Evolutionary conservation across 2,797 vertebrate species (phyloP).

Genomic region (Carapus acus): DNA sequence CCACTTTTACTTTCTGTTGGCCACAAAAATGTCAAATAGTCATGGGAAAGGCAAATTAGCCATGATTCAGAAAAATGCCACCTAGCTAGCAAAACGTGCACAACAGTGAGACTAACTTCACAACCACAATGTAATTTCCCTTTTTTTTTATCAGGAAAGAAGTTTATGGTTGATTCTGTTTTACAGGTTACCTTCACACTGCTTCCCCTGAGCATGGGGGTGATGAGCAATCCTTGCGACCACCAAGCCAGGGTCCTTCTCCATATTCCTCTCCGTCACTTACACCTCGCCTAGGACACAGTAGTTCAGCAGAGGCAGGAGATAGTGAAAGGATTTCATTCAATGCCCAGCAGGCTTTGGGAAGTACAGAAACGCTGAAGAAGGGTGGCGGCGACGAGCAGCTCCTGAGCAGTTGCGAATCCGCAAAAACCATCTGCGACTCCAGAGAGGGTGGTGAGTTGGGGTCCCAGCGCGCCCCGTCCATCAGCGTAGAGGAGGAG

Average conservation of each 20-base stretch:
- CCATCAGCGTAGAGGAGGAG: slow-evolving; percentile 72
- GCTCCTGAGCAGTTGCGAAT: slow-evolving; percentile 90
- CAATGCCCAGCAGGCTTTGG: slow-evolving; percentile 57
- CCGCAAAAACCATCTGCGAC: slow-evolving; percentile 84
- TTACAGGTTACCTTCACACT: slow-evolving; percentile 49
- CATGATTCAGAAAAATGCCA: neutral
- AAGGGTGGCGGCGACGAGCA: slow-evolving; percentile 71
- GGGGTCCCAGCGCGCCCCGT: slow-evolving; percentile 51
- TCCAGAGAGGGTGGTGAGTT: slow-evolving; percentile 49
- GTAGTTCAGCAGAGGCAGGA: slow-evolving; percentile 44
- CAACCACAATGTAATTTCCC: too few relatives aligned
- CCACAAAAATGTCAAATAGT: neutral
- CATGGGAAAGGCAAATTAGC: neutral
- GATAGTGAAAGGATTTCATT: slow-evolving; percentile 37
- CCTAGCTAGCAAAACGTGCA: neutral
- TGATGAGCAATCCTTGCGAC: slow-evolving; percentile 67
- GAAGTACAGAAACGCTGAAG: slow-evolving; percentile 74
- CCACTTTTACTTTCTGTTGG: neutral
- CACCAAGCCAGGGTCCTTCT: slow-evolving; percentile 71
- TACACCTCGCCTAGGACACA: slow-evolving; percentile 47
- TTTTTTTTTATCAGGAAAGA: too few relatives aligned
- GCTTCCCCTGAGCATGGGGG: slow-evolving; percentile 62
- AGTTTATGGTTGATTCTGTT: slow-evolving; percentile 10
- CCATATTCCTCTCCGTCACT: slow-evolving; percentile 71
- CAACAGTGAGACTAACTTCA: neutral